Percentiles rank a stretch among this genome's conserved stretches.
Conservation (phyloP, 2,113 vertebrate species). For the Melanostigma gelatinosum region DNA sequence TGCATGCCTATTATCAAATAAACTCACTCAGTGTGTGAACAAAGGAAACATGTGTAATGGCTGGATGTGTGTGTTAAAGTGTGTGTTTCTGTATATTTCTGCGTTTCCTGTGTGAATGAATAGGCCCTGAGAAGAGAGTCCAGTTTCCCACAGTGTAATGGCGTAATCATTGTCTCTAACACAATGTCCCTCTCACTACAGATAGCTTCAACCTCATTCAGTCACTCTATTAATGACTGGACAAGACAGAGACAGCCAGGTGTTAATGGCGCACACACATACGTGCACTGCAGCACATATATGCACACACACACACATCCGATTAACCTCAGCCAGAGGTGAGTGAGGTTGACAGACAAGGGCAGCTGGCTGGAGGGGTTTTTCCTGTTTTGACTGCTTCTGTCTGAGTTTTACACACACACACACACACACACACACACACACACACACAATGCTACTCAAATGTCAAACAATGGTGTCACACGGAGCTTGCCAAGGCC, state of each 20-base stretch:
- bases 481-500: conserved; percentile 1
- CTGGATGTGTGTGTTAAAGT: conserved; percentile 43
- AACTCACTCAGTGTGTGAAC: conserved; percentile 43
- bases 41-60: conserved; percentile 55
- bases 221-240: conserved; percentile 44
- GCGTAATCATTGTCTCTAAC: conserved; percentile 59
- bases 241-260: conserved; percentile 56
- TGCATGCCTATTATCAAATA: conserved; percentile 34
- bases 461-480: conserved; percentile 46
- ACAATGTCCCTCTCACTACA: conserved; percentile 51
- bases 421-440: not conserved
- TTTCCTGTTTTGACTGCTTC: conserved; percentile 79
- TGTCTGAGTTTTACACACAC: conserved; percentile 46
- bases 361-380: conserved; percentile 65
- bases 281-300: conserved; percentile 39
- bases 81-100: conserved; percentile 55
- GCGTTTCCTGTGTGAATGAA: conserved; percentile 69
- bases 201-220: conserved; percentile 39
- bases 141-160: conserved; percentile 62
- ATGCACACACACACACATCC: conserved; percentile 30
- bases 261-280: conserved; percentile 55
- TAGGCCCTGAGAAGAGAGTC: conserved; percentile 37
- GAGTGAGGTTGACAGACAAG: conserved; percentile 61
- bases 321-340: conserved; percentile 58
- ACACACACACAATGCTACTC: not conserved